A percentile compares a stretch with the other conserved stretches of the same genome.
These are phyloP conservation scores for Bemisia tabaci DNA, from an alignment of 1,140 invertebrate genomes.

Conservation along the genomic window DNA sequence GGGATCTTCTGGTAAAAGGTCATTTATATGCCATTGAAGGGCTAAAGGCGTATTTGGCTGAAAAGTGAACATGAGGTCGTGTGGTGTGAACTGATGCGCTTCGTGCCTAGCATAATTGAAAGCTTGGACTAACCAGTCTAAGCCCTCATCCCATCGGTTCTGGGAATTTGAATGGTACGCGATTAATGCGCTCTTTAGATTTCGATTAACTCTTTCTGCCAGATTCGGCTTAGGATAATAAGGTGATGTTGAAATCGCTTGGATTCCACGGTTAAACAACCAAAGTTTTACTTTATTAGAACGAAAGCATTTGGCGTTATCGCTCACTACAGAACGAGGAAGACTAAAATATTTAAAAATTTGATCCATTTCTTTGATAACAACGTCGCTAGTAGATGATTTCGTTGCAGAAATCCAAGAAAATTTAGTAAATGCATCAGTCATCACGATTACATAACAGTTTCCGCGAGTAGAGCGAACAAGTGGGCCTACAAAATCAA, in stretches of 20 bases:
- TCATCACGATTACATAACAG: background rate
- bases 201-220: background rate
- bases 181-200: background rate
- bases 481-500: background rate
- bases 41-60: background rate
- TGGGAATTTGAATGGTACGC: background rate
- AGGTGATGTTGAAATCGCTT: background rate
- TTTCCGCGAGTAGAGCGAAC: background rate
- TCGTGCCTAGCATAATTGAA: background rate
- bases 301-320: background rate
- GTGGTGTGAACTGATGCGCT: background rate
- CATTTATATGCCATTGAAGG: background rate
- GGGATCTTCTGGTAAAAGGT: background rate
- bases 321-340: background rate
- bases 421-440: background rate
- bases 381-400: background rate
- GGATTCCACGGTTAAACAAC: background rate
- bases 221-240: background rate
- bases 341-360: background rate
- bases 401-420: background rate
- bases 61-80: background rate
- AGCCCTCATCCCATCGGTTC: background rate
- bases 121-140: background rate
- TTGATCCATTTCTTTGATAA: background rate
- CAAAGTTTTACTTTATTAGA: background rate